Evolutionary conservation across 2,113 vertebrate species (phyloP), one percentile per base, ranked within the genome.

Genomic region (Pardalotus punctatus): DNA sequence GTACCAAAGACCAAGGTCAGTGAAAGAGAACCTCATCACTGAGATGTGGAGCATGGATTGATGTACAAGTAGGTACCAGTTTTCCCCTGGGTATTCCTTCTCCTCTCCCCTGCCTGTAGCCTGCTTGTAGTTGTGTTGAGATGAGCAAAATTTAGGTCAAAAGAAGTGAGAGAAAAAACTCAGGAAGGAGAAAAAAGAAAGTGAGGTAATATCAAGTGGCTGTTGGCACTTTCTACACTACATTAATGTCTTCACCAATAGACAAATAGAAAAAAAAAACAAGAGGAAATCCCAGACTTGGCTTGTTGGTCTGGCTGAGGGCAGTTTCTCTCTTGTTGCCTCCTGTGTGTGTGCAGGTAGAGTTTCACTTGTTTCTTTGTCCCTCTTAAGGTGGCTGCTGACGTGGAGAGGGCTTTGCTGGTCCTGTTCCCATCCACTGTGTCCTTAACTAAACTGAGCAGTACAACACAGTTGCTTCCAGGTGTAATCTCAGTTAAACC

Each of bases 381-480:
- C 19, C 28, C 2, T 29, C 0, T 53, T 56, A 65, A 81, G 38
- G 43, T 78, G 51, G 24, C 21, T 62, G 51, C 31, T 88, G 73
- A 74, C 64, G 60, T 3, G n/a, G 43, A 79, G 84, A 79, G 29
- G 69, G 36, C 18, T 91, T 69, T 88, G 22, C 43, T 21, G 76
- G 61, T 19, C 27, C 33, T 89, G 14, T 38, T 94, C 28, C 28
- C 24, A 38, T 24, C 53, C 31, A 7, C 25, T 48, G 38, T 40
- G 36, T 36, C 62, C 38, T 80, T 94, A 81, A 89, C 93, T 61
- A 93, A 69, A 69, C 54, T 82, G 89, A 95, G 66, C 73, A 77
- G 48, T 70, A 87, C 58, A 91, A 62, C 53, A 12, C 42, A 27
- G 33, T 18, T 90, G 21, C 43, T 96, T 95, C 89, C 91, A 91